Percentiles rank a stretch among this genome's conserved stretches.
These are phyloP conservation scores for Zoroaster sp. DNA, from an alignment of 53 echinoderm and acorn worm genomes.

Conservation along the genomic window DNA sequence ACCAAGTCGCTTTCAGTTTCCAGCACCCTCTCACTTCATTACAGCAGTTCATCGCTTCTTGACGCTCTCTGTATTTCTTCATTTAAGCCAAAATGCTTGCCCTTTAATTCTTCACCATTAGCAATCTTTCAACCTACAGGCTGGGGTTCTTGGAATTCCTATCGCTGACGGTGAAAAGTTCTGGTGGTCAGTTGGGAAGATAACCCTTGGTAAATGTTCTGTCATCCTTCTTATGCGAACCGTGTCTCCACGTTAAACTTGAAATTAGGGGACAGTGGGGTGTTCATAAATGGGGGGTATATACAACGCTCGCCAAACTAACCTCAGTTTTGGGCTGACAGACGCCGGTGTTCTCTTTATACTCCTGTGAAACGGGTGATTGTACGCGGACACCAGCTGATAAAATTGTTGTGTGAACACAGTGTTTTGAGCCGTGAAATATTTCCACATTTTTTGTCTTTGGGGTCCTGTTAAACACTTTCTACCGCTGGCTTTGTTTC, in stretches of 20 bases:
- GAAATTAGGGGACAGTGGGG: neutral
- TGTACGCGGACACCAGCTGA: constrained; percentile 60
- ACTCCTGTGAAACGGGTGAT: constrained; percentile 35
- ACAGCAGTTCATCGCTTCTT: constrained; percentile 34
- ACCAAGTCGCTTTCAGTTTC: constrained; percentile 13
- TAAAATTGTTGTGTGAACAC: neutral
- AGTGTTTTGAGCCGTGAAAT: constrained; percentile 30
- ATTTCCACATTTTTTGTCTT: constrained; percentile 52
- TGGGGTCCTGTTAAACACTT: constrained; percentile 48
- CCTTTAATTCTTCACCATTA: constrained; percentile 52
- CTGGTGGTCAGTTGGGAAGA: constrained; percentile 67
- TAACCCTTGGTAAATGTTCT: constrained; percentile 73
- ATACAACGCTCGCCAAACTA: constrained; percentile 58
- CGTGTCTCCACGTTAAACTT: constrained; percentile 56
- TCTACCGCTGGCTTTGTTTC: constrained; percentile 68
- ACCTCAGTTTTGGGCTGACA: constrained; percentile 53
- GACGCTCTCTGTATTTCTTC: constrained; percentile 54
- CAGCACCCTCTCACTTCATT: constrained; percentile 44
- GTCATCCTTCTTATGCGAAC: constrained; percentile 65
- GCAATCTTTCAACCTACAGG: constrained; percentile 53
- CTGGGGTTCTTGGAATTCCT: neutral
- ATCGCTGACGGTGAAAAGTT: constrained; percentile 59
- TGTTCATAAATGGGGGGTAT: neutral
- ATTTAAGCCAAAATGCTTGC: constrained; percentile 69
- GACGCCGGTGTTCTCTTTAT: constrained; percentile 1